Evolutionary conservation across 2,113 vertebrate species (phyloP).

Genomic region (Clarias gariepinus): DNA sequence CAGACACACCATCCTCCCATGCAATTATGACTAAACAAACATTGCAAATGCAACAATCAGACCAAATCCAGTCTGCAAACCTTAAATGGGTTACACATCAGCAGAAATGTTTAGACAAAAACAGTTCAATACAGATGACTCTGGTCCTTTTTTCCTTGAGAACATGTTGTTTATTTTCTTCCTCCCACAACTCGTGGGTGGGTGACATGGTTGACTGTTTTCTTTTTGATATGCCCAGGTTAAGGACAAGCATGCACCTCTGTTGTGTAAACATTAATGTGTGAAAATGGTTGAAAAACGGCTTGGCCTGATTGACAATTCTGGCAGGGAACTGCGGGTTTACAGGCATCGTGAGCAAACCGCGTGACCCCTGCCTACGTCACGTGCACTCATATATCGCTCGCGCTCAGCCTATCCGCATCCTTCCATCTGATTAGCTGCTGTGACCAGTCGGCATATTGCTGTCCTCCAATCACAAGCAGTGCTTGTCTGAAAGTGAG

Average conservation of each 20-base stretch:
- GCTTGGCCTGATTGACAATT: neutral
- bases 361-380: neutral
- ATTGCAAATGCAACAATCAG: neutral
- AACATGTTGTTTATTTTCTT: slow-evolving; percentile 24
- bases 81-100: neutral
- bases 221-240: slow-evolving; percentile 24
- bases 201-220: slow-evolving; percentile 2
- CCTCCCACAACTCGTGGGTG: neutral
- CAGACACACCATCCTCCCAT: neutral
- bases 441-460: slow-evolving; percentile 33
- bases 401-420: neutral
- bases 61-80: neutral
- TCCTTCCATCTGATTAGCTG: slow-evolving; percentile 33
- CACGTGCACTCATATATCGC: neutral
- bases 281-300: neutral
- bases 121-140: slow-evolving; percentile 8
- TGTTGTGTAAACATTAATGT: slow-evolving; percentile 39
- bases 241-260: neutral
- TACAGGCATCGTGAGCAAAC: neutral
- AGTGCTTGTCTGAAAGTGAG: slow-evolving; percentile 37
- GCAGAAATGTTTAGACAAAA: slow-evolving; percentile 9
- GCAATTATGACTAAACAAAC: neutral
- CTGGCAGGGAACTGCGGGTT: neutral
- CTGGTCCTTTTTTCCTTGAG: neutral
- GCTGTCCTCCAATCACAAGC: slow-evolving; percentile 44